Evolutionary conservation across 2,888 invertebrate species (phyloP), one percentile per base, ranked within the genome.

Genomic region (Luperina testacea): DNA sequence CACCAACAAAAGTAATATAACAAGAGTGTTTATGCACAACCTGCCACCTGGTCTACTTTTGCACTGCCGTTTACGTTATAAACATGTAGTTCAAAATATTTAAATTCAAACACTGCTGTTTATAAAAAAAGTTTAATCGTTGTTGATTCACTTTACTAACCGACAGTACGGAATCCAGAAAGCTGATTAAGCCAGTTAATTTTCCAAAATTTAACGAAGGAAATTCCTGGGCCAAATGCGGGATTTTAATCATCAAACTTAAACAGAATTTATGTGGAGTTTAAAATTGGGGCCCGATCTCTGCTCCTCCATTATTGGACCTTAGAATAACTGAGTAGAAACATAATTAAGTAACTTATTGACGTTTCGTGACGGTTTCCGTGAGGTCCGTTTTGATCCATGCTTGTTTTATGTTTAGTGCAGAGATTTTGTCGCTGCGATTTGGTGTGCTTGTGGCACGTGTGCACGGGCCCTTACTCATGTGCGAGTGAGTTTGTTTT

Each of bases 211-310:
- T 81, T 65, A 73, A 69, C 70, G 64, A 71, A 80, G 80, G 68
- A 73, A 87, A 78, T 81, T 81, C 65, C 71, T 73, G 48, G 71
- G 72, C 75, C 27, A 32, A 82, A 78, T 79, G 81, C 45, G 51
- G 82, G 78, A 83, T 79, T 83, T 88, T 83, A 83, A 88, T 87
- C 83, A 87, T 89, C 77, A 83, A 83, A 83, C 82, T 85, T 83
- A 87, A 82, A 77, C 75, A 72, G 78, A 85, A 87, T 85, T 88
- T 83, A 89, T 81, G 78, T 72, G 64, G 75, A 78, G 75, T 78
- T 88, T 80, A 74, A 88, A 87, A 78, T 78, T 74, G 77, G 69
- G 73, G 80, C 70, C 48, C 79, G 81, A 85, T 81, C 81, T 81
- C 57, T 78, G 77, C 42, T 69, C 51, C 64, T 65, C 24, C 64